phyloP scores from a whole-genome alignment of 2,113 vertebrate species.

The Gadus chalcogrammus region DNA sequence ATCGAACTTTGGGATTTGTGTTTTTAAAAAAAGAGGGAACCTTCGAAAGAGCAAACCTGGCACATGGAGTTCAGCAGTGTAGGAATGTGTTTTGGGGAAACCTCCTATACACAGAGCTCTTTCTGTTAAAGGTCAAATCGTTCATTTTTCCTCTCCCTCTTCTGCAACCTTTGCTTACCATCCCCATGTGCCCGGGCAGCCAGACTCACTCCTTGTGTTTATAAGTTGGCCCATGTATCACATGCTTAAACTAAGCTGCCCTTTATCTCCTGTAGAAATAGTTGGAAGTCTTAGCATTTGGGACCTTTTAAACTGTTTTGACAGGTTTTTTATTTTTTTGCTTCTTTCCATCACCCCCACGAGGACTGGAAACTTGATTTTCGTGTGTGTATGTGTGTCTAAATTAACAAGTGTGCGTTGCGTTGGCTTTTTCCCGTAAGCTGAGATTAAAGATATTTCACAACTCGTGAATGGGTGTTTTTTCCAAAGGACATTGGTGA shows the following conservation, averaged over 20 bases:
- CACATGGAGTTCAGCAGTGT: conserved; percentile 25
- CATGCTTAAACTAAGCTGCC: conserved; percentile 67
- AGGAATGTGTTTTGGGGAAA: conserved; percentile 64
- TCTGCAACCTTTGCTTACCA: conserved; percentile 66
- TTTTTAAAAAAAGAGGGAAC: conserved; percentile 35
- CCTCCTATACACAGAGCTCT: conserved; percentile 65
- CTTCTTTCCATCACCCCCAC: conserved; percentile 62
- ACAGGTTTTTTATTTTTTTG: conserved; percentile 49
- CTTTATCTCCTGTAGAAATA: conserved; percentile 68
- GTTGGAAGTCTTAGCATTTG: conserved; percentile 62
- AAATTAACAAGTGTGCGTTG: conserved; percentile 54
- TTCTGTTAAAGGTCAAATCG: conserved; percentile 74
- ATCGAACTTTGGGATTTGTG: conserved; percentile 19
- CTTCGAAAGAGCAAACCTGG: conserved; percentile 48
- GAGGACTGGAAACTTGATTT: conserved; percentile 57
- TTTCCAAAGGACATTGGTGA: conserved; percentile 40
- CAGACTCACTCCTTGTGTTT: conserved; percentile 63
- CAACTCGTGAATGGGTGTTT: conserved; percentile 59
- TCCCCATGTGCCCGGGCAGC: conserved; percentile 53
- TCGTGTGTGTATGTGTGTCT: conserved; percentile 39
- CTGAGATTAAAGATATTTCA: conserved; percentile 66
- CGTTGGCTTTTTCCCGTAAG: conserved; percentile 55
- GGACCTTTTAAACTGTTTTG: conserved; percentile 70
- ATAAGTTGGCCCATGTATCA: conserved; percentile 67
- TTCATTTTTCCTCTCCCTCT: conserved; percentile 64